Evolutionary conservation across 64 coral and sea anemone genomes (phyloP).

Genomic region (Montipora foliosa): DNA sequence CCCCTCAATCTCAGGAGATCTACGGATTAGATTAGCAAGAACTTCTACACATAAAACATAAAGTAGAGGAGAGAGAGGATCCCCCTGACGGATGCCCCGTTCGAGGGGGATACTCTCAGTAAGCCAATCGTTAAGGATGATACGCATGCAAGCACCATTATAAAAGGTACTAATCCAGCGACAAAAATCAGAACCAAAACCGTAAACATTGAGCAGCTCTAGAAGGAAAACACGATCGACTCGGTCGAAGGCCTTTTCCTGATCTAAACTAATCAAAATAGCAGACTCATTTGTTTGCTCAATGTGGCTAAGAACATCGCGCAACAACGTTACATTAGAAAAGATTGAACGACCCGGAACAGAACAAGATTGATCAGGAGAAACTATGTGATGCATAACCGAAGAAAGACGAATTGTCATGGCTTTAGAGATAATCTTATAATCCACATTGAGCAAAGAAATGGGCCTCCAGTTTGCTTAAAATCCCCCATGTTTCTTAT

Average conservation of each 20-base stretch:
- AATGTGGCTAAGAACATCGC: background rate
- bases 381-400: background rate
- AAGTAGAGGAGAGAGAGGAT: background rate
- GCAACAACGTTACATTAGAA: background rate
- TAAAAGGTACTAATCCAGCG: background rate
- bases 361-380: background rate
- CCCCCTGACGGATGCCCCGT: background rate
- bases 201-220: background rate
- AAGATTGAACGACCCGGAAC: background rate
- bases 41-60: background rate
- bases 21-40: background rate
- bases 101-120: background rate
- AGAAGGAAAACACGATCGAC: background rate
- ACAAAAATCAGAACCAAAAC: slow-evolving; percentile 3
- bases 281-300: background rate
- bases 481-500: background rate
- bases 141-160: background rate
- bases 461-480: background rate
- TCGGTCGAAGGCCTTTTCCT: slow-evolving; percentile 6
- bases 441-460: background rate
- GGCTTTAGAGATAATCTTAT: slow-evolving; percentile 22
- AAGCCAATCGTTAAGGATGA: background rate
- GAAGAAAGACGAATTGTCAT: background rate
- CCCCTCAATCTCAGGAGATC: background rate
- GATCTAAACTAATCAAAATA: background rate